Conservation (phyloP, 2,797 vertebrate genomes). For the Loriculus beryllinus region DNA sequence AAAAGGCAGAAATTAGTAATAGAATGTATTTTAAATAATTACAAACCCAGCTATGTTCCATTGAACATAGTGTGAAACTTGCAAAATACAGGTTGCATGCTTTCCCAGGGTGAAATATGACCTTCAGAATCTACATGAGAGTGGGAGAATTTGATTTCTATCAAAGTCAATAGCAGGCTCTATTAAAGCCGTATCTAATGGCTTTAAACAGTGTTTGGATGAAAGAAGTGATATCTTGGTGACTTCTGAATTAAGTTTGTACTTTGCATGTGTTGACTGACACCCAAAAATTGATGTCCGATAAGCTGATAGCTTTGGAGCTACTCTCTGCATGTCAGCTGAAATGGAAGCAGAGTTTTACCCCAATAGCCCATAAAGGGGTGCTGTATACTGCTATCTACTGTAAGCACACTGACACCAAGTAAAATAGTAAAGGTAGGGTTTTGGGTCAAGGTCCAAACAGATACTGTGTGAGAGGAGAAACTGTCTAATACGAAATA, state of each 20-base stretch:
- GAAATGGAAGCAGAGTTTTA: background rate
- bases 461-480: background rate
- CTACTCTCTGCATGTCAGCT: background rate
- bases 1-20: background rate
- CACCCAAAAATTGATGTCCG: background rate
- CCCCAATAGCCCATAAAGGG: background rate
- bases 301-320: background rate
- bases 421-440: background rate
- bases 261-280: background rate
- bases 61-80: background rate
- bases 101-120: background rate
- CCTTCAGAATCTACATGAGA: background rate
- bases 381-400: background rate
- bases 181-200: background rate
- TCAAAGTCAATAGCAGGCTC: background rate
- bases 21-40: background rate
- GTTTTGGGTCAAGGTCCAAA: background rate
- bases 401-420: background rate
- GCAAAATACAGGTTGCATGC: background rate
- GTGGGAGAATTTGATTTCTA: background rate
- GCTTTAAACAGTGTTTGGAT: background rate
- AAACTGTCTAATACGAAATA: background rate
- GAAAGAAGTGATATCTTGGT: background rate
- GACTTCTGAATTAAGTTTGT: constrained; percentile 10
- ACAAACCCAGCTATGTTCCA: background rate